Base-by-base conservation (phyloP, 2,797 vertebrate species). In the Botia almorhae region DNA sequence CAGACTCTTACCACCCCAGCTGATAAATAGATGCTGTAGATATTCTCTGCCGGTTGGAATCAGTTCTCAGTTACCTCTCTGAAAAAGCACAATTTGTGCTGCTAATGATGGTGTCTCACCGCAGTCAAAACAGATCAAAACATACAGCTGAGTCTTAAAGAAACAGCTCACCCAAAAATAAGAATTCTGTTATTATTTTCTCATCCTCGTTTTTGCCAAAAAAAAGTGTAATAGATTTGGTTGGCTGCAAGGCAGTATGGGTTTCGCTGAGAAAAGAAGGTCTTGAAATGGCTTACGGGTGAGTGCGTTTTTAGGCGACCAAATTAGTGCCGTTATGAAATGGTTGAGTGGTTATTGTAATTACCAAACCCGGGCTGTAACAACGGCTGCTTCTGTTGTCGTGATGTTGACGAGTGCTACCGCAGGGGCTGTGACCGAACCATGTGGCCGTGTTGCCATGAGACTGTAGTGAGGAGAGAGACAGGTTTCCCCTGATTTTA, bases 291-390 rank as follows among this genome's bases (percentile, higher is more conserved):
- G 6, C 17, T 17, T 55, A 6, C 5, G 51, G 51, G 51, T 58
- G 19, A 23, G 11, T 61, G 13, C 8, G 29, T 61, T 29, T 58
- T 58, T 58, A 21, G 56, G 21, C 23, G 12, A 10, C 85, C 82
- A 87, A 84, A 87, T 86, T 84, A 81, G 83, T 88, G 82, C 65
- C 81, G 60, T 92, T 86, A 89, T 82, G 63, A 46, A 56, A 89
- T 81, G 88, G 80, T 81, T 90, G 85, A 91, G 84, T 90, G 87
- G 83, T 87, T 87, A 65, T 84, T 84, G 82, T 90, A 91, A 91
- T 92, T 88, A 88, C 83, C 83, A 86, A 81, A 82, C 81, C 81
- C 67, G 75, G 88, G 87, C 75, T 84, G 74, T 90, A 91, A 90
- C 88, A 87, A 90, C 83, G 84, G 67, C 74, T 74, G 85, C 84